A percentile compares a stretch with the other conserved stretches of the same genome.
Evolutionary conservation across 2,113 vertebrate species (phyloP).

Genomic region (Setophaga coronata): DNA sequence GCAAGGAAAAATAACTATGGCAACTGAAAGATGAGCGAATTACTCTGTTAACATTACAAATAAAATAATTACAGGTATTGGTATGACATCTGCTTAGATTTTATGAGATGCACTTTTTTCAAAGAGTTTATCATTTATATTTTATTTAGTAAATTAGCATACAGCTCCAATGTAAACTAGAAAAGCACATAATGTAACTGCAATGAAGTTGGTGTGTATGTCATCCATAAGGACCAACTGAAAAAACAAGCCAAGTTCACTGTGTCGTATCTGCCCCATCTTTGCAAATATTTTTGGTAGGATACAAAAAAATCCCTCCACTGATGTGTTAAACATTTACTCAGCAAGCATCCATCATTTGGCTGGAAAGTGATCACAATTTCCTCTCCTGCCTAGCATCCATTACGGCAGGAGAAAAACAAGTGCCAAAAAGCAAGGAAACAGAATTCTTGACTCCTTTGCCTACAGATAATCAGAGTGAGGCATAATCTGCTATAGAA

Average conservation of each 20-base stretch:
- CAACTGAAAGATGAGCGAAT: constrained; percentile 40
- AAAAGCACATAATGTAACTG: not conserved
- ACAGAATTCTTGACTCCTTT: not conserved
- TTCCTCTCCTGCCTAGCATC: not conserved
- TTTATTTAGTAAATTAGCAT: not conserved
- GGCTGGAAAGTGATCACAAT: not conserved
- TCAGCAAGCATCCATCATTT: not conserved
- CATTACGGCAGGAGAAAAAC: not conserved
- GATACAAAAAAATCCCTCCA: not conserved
- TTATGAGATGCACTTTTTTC: not conserved
- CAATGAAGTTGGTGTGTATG: not conserved
- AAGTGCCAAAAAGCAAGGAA: not conserved
- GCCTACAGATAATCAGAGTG: not conserved
- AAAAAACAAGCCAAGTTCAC: not conserved
- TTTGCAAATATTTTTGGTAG: not conserved
- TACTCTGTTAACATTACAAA: constrained; percentile 14
- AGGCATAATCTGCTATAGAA: not conserved
- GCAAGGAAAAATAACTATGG: constrained; percentile 51
- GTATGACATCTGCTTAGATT: not conserved
- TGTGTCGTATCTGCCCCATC: not conserved
- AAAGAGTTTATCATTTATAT: not conserved
- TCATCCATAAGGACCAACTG: not conserved
- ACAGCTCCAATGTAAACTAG: not conserved
- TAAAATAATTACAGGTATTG: constrained; percentile 26
- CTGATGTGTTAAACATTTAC: not conserved